Evolutionary conservation across 2,113 vertebrate genomes (phyloP).

Genomic region (human (Homo sapiens)): GRCh38 chr4:10069501-10070000

Average conservation of each 20-base stretch:
- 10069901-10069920: neutral
- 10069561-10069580: neutral
- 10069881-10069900: neutral
- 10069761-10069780: neutral
- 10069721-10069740: neutral
- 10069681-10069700: neutral
- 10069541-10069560: neutral
- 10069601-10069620: neutral
- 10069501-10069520: neutral
- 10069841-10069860: neutral
- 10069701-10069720: neutral
- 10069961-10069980: neutral
- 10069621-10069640: neutral
- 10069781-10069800: rapidly evolving
- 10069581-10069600: neutral
- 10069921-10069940: neutral
- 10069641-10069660: neutral
- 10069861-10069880: neutral
- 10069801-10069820: neutral
- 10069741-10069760: neutral
- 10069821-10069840: neutral
- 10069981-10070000: too few species aligned
- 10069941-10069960: neutral
- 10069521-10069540: neutral
- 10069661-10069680: neutral